These are phyloP conservation scores for Leptinotarsa tumamoca DNA, from an alignment of 2,888 invertebrate genomes.

Conservation along the genomic window DNA sequence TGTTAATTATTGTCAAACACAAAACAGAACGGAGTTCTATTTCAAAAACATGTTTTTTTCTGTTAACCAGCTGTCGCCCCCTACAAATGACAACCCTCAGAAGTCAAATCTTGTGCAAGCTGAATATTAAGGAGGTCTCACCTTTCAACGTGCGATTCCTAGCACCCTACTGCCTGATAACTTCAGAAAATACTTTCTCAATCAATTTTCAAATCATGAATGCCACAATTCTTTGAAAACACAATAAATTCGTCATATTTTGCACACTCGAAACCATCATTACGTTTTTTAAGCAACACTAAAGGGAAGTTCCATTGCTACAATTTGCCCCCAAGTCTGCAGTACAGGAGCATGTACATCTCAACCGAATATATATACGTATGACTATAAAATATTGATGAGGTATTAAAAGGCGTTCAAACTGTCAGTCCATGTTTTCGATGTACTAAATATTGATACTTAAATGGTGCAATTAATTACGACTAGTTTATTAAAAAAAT, in stretches of 20 bases:
- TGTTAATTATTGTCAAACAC: no score
- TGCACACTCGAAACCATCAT: no score
- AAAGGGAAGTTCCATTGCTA: background rate
- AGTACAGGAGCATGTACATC: background rate
- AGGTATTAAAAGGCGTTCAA: constrained; percentile 29
- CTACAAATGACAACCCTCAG: no score
- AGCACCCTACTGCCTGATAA: no score
- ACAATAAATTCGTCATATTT: no score
- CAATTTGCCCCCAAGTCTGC: background rate
- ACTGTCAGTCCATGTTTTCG: constrained; percentile 29
- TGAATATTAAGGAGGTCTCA: no score
- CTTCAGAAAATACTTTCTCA: background rate
- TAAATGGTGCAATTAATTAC: background rate
- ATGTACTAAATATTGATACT: constrained; percentile 32
- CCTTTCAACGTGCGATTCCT: no score
- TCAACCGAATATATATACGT: background rate
- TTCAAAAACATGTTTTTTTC: no score
- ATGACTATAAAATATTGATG: constrained; percentile 28
- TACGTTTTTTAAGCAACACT: background rate
- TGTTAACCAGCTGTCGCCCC: no score
- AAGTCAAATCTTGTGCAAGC: no score
- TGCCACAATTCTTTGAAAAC: no score
- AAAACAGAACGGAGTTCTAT: no score
- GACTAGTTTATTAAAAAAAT: background rate
- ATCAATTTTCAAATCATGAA: background rate